Conservation (phyloP, 2,113 vertebrate genomes). For the Mystacornis crossleyi region DNA sequence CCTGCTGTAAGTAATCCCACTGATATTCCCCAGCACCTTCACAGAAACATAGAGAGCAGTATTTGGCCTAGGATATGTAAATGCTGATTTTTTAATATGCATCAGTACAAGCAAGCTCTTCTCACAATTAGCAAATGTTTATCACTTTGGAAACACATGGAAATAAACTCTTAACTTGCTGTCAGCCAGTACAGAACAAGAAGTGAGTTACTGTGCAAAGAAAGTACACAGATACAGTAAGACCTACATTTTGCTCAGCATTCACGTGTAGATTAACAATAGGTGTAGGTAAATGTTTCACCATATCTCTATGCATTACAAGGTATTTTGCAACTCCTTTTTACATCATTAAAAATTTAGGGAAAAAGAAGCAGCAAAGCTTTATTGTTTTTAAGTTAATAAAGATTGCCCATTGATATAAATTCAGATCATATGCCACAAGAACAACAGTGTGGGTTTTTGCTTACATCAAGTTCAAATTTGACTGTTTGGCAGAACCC, state of each 20-base stretch:
- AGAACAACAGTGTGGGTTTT: not conserved
- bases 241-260: not conserved
- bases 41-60: not conserved
- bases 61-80: not conserved
- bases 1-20: not conserved
- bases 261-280: not conserved
- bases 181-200: not conserved
- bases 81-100: not conserved
- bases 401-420: not conserved
- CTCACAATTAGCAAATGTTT: not conserved
- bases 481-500: not conserved
- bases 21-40: not conserved
- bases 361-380: not conserved
- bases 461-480: not conserved
- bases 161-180: not conserved
- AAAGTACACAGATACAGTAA: not conserved
- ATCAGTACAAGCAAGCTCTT: not conserved
- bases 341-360: not conserved
- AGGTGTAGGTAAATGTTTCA: not conserved
- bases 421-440: not conserved
- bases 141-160: not conserved
- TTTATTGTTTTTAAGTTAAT: not conserved
- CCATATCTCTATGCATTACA: not conserved
- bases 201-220: not conserved
- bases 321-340: not conserved